Base-by-base conservation (phyloP, 2,888 invertebrate species). In the Andrena minutula region DNA sequence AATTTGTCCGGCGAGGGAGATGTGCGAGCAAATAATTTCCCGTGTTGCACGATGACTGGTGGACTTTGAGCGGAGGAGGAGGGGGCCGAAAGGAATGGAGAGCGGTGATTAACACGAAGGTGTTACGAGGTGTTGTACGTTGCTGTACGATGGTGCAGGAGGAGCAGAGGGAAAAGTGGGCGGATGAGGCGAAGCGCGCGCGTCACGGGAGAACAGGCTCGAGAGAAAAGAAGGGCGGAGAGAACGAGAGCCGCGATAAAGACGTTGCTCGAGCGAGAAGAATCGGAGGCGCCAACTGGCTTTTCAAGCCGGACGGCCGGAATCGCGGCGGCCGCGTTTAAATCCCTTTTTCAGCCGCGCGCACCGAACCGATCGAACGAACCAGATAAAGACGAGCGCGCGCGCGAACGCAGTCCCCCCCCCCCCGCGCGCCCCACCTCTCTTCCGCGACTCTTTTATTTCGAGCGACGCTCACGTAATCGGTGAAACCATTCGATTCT, bases 271-370 rank as follows among this genome's bases (percentile, higher is more conserved):
- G 85, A 71, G 84, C 71, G 70, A 73, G 70, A 73, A 82, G 84
- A 89, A 87, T 83, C 83, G 84, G 85, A 82, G 77, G 84, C 89
- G 84, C 85, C 86, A 83, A 88, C 85, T 85, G 87, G 83, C 85
- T 75, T 16, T 51, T 49, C 49, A 6, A 49, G 6, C 32, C 2
- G 49, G 20, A 53, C 51, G 26, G 30, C 5, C 30, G 6, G 26
- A 26, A 23, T 32, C 4, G 26, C 53, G 10, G 47, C 60, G 58
- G 32, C 32, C 4, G 51, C 8, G 66, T 32, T 32, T 26, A 8
- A 10, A 56, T 16, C 16, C 16, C 56, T 30, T 30, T 28, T 28
- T 26, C 49, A 63, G 32, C 28, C 2, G 60, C 60, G 26, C 30
- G 12, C 53, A 30, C 82, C 82, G 35, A 83, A 75, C 69, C 65